These are phyloP conservation scores for Mythimna vitellina DNA, from an alignment of 2,888 invertebrate genomes.

Conservation along the genomic window DNA sequence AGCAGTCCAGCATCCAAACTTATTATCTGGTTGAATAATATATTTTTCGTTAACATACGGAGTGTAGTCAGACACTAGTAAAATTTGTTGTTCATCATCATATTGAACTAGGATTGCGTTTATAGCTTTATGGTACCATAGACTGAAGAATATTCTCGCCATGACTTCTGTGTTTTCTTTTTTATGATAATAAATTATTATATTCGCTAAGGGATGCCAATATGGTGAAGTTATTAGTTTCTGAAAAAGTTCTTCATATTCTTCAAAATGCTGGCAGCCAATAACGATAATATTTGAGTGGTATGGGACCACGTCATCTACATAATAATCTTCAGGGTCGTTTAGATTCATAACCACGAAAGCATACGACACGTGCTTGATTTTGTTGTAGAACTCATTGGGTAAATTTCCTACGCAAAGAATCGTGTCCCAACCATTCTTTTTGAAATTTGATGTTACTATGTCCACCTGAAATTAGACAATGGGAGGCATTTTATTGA, in stretches of 20 bases:
- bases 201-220: slow-evolving; percentile 80
- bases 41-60: slow-evolving; percentile 75
- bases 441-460: slow-evolving; percentile 72
- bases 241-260: slow-evolving; percentile 76
- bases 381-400: slow-evolving; percentile 71
- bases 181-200: slow-evolving; percentile 77
- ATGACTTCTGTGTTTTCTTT: slow-evolving; percentile 60
- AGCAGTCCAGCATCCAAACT: slow-evolving; percentile 78
- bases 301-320: slow-evolving; percentile 75
- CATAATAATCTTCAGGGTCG: slow-evolving; percentile 68
- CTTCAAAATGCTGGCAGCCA: slow-evolving; percentile 68
- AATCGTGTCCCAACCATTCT: slow-evolving; percentile 79
- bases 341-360: slow-evolving; percentile 69
- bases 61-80: slow-evolving; percentile 72
- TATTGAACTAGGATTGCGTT: slow-evolving; percentile 77
- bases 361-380: slow-evolving; percentile 69
- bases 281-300: slow-evolving; percentile 76
- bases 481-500: not conserved
- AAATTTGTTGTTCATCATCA: slow-evolving; percentile 65
- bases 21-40: slow-evolving; percentile 61
- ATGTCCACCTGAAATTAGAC: slow-evolving; percentile 75
- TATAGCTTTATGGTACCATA: slow-evolving; percentile 79
- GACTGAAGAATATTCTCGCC: slow-evolving; percentile 77
- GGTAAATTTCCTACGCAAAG: slow-evolving; percentile 77
- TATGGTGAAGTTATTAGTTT: slow-evolving; percentile 72